A percentile compares a stretch with the other conserved stretches of the same genome.
Conservation (phyloP, 1,140 invertebrate species). For the Reticulitermes speratus region DNA sequence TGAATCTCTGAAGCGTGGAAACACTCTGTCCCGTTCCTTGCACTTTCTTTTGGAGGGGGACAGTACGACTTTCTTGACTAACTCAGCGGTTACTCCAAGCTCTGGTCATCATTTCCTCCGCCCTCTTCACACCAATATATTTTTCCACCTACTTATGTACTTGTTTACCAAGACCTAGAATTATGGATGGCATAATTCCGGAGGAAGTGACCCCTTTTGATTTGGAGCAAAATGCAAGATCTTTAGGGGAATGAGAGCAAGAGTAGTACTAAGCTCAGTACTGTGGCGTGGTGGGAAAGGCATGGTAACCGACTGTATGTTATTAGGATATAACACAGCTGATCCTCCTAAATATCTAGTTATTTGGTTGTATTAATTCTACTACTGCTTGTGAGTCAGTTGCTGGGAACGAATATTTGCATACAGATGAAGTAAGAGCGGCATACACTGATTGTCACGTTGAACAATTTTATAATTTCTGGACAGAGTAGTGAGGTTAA, state of each 20-base stretch:
- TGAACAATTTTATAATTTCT: no score
- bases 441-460: no score
- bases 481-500: no score
- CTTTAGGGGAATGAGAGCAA: background rate
- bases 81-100: background rate
- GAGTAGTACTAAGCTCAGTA: background rate
- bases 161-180: background rate
- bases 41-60: background rate
- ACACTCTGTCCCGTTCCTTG: background rate
- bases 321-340: no score
- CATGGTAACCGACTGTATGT: no score
- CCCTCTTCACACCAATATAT: constrained; percentile 20
- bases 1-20: background rate
- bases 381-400: no score
- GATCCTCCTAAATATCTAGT: no score
- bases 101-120: constrained; percentile 31
- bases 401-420: no score
- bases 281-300: background rate
- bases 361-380: no score
- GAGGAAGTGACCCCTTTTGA: background rate
- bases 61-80: background rate
- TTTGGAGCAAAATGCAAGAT: background rate
- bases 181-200: background rate
- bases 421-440: no score
- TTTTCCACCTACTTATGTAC: background rate